Base-by-base conservation (phyloP, 1,140 invertebrate genomes). In the Trichonephila inaurata region DNA sequence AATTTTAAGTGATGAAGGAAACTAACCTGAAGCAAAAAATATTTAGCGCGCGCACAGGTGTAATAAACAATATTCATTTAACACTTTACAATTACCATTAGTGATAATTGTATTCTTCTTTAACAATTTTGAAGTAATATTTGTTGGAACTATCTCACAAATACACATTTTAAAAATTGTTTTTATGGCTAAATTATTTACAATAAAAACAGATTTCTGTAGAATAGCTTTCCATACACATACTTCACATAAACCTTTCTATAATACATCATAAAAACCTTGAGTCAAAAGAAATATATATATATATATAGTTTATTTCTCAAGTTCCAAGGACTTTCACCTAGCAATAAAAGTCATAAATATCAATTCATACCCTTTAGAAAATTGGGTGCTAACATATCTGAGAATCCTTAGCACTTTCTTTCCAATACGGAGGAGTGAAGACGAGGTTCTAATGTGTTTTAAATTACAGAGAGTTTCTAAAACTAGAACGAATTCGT, bases 381-480 rank as follows among this genome's bases (percentile, higher is more conserved):
- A 60, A 60, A 85, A 85, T 85, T n/a, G 58, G n/a, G 21, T 85
- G 21, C 82, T 85, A 85, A 85, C 82, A 85, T 85, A 85, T 58
- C 82, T 44, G 51, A n/a, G 82, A 85, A 60, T 60, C 24, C 82
- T 85, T 85, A 85, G 44, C 44, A 21, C 44, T 60, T 85, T 85
- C 82, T 51, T 10, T 85, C 58, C 40, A 19, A 77, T 77, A 40
- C 72, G 28, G 33, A 4, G 28, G 24, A 19, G 18, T 33, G 61
- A 10, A 21, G 64, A 89, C 69, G 33, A 28, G 19, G 40, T 69
- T 89, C 87, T 89, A 89, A 89, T 89, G 87, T 89, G 64, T 89
- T 89, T 89, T 89, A 89, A 89, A 89, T 89, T 89, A 72, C 87
- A 89, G 87, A 64, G 44, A 89, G 87, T 66, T 89, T 33, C 44